Conservation (phyloP, 64 coral and sea anemone genomes). For the Orbicella faveolata region DNA sequence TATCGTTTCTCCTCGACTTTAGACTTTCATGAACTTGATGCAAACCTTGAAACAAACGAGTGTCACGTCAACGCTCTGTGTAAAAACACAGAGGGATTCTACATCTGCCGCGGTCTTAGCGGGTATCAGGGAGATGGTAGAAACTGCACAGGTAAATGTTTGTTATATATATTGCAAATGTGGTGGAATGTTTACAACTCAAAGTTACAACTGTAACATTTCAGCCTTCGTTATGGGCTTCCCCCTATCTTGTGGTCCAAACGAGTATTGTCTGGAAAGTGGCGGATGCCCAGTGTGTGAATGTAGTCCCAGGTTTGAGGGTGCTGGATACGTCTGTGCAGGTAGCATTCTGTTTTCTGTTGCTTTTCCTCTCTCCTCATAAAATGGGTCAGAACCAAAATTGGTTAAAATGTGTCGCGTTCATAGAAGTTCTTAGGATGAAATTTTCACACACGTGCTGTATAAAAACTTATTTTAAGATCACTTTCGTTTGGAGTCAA, state of each 20-base stretch:
- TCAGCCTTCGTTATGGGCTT: slow-evolving; percentile 3
- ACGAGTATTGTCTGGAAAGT: slow-evolving; percentile 18
- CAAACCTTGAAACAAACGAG: background rate
- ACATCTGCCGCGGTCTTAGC: slow-evolving; percentile 51
- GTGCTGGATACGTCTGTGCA: slow-evolving; percentile 18
- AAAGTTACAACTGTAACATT: background rate
- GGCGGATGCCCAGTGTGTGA: slow-evolving; percentile 37
- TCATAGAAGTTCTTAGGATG: too few species aligned
- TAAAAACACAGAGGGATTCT: slow-evolving; percentile 69
- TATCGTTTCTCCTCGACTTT: background rate
- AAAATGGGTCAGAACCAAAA: too few species aligned
- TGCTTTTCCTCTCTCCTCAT: too few species aligned
- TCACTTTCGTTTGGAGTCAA: too few species aligned
- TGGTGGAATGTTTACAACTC: background rate
- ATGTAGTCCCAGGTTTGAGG: slow-evolving; percentile 48
- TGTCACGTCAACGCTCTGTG: slow-evolving; percentile 65
- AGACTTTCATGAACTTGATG: slow-evolving; percentile 81
- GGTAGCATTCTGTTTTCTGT: background rate
- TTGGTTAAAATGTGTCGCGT: too few species aligned
- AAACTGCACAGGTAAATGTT: slow-evolving; percentile 48
- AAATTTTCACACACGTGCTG: too few species aligned
- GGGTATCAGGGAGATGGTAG: slow-evolving; percentile 63
- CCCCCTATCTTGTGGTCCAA: slow-evolving; percentile 31
- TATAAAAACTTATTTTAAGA: too few species aligned
- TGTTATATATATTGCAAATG: background rate